A percentile compares a stretch with the other conserved stretches of the same genome.
Conservation (phyloP, 2,888 invertebrate genomes). For the Mystacides longicornis region DNA sequence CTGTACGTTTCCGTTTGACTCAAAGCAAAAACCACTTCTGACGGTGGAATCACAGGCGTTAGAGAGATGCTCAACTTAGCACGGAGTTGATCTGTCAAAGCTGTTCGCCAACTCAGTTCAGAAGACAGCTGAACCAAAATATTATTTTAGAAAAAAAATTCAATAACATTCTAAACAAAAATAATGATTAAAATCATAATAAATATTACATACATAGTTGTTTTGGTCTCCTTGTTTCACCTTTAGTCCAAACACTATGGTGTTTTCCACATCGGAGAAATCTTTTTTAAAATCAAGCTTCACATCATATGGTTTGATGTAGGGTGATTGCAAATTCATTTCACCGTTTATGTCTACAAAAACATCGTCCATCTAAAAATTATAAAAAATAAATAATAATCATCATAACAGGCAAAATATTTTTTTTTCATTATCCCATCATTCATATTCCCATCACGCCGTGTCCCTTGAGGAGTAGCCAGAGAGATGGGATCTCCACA, state of each 20-base stretch:
- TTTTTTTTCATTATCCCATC: too few species aligned
- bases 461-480: too few species aligned
- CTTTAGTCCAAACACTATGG: slow-evolving; percentile 55
- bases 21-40: slow-evolving; percentile 34
- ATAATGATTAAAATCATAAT: neutral
- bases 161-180: neutral
- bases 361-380: slow-evolving; percentile 54
- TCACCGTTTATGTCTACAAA: slow-evolving; percentile 56
- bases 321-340: slow-evolving; percentile 54
- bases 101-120: slow-evolving; percentile 45
- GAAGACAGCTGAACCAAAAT: slow-evolving; percentile 41
- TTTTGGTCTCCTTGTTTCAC: slow-evolving; percentile 48
- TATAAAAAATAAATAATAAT: slow-evolving; percentile 19
- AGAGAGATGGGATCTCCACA: too few species aligned
- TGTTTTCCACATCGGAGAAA: slow-evolving; percentile 56
- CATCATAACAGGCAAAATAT: neutral
- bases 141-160: too few species aligned
- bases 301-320: slow-evolving; percentile 57
- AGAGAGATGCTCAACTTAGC: slow-evolving; percentile 41
- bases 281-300: slow-evolving; percentile 61
- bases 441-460: too few species aligned
- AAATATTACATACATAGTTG: slow-evolving; percentile 42
- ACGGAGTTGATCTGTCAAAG: slow-evolving; percentile 39
- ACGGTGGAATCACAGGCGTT: slow-evolving; percentile 36
- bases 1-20: slow-evolving; percentile 27